phyloP scores from a whole-genome alignment of 2,888 invertebrate species.

The Hypolimnas misippus region DNA sequence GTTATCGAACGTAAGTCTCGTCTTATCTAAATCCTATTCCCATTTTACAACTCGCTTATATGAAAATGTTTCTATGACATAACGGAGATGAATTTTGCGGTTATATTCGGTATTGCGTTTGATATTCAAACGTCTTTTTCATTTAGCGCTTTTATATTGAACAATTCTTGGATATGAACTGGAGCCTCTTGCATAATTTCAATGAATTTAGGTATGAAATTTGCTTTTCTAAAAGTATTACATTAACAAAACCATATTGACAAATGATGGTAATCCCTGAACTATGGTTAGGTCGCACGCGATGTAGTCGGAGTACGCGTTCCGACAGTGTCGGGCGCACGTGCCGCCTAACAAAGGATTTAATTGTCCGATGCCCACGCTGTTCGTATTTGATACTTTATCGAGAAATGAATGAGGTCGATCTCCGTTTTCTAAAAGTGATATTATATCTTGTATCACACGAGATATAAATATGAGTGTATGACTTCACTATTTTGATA shows the following conservation, averaged over 20 bases:
- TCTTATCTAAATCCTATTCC: conserved; percentile 7
- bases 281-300: background rate
- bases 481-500: background rate
- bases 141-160: background rate
- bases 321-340: background rate
- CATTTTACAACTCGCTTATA: background rate
- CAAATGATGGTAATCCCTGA: background rate
- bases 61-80: background rate
- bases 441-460: background rate
- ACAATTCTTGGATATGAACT: background rate
- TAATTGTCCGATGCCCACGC: background rate
- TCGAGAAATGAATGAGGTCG: background rate
- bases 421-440: background rate
- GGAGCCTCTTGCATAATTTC: background rate
- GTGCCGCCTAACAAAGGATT: background rate
- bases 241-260: too few species aligned
- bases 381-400: background rate
- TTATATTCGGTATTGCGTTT: background rate
- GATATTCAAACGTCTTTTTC: background rate
- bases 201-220: background rate
- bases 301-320: background rate
- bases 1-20: background rate
- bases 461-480: background rate
- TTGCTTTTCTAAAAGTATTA: background rate
- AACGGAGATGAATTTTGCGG: background rate